Base-by-base conservation (phyloP, 2,797 vertebrate genomes). In the Passerculus sandwichensis region DNA sequence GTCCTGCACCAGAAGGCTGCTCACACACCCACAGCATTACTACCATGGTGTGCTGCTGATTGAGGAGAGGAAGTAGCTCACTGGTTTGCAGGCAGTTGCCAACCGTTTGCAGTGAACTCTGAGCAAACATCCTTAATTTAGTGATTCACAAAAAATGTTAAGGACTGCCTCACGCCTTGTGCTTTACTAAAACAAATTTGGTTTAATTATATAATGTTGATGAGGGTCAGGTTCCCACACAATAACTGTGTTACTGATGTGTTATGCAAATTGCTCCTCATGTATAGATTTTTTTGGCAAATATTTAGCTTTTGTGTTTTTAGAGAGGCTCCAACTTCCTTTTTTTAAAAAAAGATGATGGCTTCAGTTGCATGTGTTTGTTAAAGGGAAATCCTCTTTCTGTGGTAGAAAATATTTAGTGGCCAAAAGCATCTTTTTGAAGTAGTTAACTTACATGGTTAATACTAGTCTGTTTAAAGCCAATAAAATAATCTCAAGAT, bases 11-110 rank as follows among this genome's bases (percentile, higher is more conserved):
- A 78, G 34, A 34, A 78, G 10, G 22, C 15, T 38, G n/a, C 17
- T 74, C 0, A 0, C 18, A 61, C 57, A 40, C 15, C 27, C 12
- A 2, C 29, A 34, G 8, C 2, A 1, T 32, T n/a, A 5, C 38
- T 84, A 75, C n/a, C 7, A 6, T 47, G 40, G 14, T 21, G 15
- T 54, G 40, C 26, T 74, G 57, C 42, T 61, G 19, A 67, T 47
- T 21, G 54, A 54, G 47, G 62, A 57, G 29, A 61, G 42, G 53
- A 57, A 53, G 44, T 19, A 83, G 17, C 17, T 12, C 13, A 48
- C 16, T 25, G 21, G 9, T 59, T 56, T 75, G 18, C 20, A 32
- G 25, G 30, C 38, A 74, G 0, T 53, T 78, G 18, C 27, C 76
- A 34, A 13, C 44, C 72, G 17, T 38, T 80, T 69, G 16, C 34